These are phyloP conservation scores for Orthonyx spaldingii DNA, from an alignment of 2,113 vertebrate genomes.

Conservation along the genomic window DNA sequence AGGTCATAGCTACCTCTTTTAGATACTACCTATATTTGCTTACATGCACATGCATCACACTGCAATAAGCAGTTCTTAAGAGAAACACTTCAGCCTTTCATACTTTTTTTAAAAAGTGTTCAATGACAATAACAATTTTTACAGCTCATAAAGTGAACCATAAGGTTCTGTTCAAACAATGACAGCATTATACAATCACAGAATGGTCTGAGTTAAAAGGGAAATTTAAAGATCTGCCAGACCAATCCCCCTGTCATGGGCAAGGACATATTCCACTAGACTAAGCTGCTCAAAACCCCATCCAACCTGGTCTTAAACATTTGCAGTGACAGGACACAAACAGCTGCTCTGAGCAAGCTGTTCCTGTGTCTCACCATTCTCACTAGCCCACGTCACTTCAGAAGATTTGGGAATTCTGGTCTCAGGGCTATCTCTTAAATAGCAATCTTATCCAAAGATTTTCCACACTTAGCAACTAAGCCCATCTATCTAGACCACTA, in stretches of 20 bases:
- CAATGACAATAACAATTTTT: neutral
- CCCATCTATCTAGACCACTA: neutral
- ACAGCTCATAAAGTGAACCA: neutral
- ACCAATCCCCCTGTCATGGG: neutral
- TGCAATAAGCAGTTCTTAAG: neutral
- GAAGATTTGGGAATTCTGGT: neutral
- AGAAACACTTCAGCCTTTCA: neutral
- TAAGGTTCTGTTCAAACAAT: neutral
- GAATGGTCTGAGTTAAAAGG: neutral
- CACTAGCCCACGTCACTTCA: accelerated
- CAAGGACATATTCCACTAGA: neutral
- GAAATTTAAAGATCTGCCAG: neutral
- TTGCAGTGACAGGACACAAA: neutral
- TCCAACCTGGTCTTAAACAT: neutral
- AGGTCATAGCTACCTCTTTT: neutral
- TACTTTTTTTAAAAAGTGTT: neutral
- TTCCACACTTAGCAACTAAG: neutral
- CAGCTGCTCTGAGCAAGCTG: neutral
- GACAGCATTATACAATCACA: neutral
- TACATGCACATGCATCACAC: neutral
- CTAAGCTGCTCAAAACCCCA: neutral
- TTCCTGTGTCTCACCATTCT: neutral
- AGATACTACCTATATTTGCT: neutral
- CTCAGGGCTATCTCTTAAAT: neutral
- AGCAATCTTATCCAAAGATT: neutral